phyloP scores from a whole-genome alignment of 2,888 invertebrate species.

The Plutella xylostella region DNA sequence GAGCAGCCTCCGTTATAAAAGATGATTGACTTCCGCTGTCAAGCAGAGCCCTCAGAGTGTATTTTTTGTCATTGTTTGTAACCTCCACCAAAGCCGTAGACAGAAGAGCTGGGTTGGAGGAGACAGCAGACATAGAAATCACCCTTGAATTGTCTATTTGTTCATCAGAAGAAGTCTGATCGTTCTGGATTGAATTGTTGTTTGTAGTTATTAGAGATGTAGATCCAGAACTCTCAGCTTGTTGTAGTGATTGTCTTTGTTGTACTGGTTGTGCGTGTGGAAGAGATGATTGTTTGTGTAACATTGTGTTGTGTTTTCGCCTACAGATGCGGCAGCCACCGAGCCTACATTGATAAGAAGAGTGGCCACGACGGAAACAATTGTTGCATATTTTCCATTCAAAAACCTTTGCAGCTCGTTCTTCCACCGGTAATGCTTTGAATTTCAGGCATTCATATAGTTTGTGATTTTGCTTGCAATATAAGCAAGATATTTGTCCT shows the following conservation, averaged over 20 bases:
- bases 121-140: too few relatives aligned
- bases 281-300: neutral
- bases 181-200: too few relatives aligned
- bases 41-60: conserved; percentile 11
- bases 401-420: neutral
- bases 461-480: conserved; percentile 9
- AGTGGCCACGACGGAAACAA: neutral
- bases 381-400: conserved; percentile 8
- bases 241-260: neutral
- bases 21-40: conserved; percentile 14
- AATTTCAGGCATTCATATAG: conserved; percentile 11
- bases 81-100: too few relatives aligned
- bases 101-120: too few relatives aligned
- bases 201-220: too few relatives aligned
- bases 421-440: conserved; percentile 3
- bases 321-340: neutral
- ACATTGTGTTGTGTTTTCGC: neutral
- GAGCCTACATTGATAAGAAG: neutral
- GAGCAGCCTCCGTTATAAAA: neutral
- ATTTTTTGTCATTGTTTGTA: too few relatives aligned
- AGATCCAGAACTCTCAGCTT: too few relatives aligned
- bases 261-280: too few relatives aligned
- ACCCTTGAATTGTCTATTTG: too few relatives aligned
- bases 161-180: too few relatives aligned
- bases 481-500: conserved; percentile 1